Evolutionary conservation across 2,113 vertebrate species (phyloP).

Genomic region (Rhinopomastus cyanomelas): DNA sequence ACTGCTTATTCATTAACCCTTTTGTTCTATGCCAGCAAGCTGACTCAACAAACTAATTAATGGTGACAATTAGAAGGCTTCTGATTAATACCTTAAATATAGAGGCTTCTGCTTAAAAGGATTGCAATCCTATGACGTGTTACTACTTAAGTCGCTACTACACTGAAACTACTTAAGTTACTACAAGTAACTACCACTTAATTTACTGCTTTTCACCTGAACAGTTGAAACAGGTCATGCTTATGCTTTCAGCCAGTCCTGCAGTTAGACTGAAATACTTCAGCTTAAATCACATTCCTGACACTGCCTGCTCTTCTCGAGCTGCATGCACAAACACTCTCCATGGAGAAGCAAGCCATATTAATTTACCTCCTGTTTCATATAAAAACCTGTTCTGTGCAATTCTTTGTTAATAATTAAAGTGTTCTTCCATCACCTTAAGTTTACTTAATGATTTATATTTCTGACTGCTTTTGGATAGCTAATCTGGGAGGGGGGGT

Average conservation of each 20-base stretch:
- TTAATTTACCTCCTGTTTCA: neutral
- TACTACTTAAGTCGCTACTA: no score
- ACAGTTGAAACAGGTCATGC: neutral
- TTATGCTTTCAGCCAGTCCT: neutral
- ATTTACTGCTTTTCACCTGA: neutral
- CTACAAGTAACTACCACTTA: no score
- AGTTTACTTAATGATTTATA: neutral
- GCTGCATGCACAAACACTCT: neutral
- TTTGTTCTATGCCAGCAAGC: neutral
- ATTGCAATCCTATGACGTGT: rapidly evolving
- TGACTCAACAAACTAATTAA: neutral
- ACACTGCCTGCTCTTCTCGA: neutral
- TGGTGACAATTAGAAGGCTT: neutral
- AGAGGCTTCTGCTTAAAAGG: neutral
- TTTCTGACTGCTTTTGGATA: neutral
- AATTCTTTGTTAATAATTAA: neutral
- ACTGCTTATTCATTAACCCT: constrained; percentile 30
- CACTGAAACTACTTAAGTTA: no score
- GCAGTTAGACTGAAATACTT: neutral
- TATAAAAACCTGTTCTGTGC: neutral
- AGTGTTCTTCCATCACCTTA: no score
- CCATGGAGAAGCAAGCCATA: neutral
- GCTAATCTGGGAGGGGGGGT: neutral
- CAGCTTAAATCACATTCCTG: neutral
- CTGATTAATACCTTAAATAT: neutral